Evolutionary conservation across 2,113 vertebrate species (phyloP), one percentile per base, ranked within the genome.

Genomic region (Centrocercus urophasianus): DNA sequence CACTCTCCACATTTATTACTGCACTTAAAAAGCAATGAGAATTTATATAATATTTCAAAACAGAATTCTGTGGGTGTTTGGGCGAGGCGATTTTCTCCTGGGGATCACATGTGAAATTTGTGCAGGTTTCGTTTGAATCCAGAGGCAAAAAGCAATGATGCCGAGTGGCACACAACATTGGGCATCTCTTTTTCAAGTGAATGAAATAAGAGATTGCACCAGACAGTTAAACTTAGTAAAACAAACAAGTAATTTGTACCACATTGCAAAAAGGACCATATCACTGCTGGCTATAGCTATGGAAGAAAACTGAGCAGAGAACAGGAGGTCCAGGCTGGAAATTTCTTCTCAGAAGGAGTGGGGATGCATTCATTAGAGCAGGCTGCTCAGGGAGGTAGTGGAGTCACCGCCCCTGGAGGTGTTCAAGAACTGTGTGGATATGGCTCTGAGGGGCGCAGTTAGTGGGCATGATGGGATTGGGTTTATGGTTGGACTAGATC

Each of bases 21-120:
- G 56, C 72, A 56, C 47, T 94, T 87, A 47, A 89, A 89, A 96
- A 83, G 56, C 0, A 0, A 59, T 54, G 75, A 87, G 50, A 89
- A 80, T 93, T 87, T 93, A 80, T 86, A 93, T 93, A 86, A 70
- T 47, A 83, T 94, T 92, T 91, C 82, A 64, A 60, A 89, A 85
- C 8, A 63, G 71, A 76, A 88, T 88, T 88, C 50, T 63, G 64
- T n/a, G 78, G 71, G 73, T 47, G 45, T 79, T 38, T 21, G 34
- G 28, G 34, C 13, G 45, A 50, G 50, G 65, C n/a, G 1, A 52
- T 48, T 48, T 15, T 56, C 56, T 63, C n/a, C n/a, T 4, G 4
- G 18, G 69, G 40, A 77, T 70, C 21, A 19, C 1, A 1, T 21
- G 6, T 84, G 70, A 78, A 92, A 30, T 79, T 50, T 10, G 4